These are phyloP conservation scores for Rhinatrema bivittatum DNA, from an alignment of 2,797 vertebrate species.

Conservation along the genomic window DNA sequence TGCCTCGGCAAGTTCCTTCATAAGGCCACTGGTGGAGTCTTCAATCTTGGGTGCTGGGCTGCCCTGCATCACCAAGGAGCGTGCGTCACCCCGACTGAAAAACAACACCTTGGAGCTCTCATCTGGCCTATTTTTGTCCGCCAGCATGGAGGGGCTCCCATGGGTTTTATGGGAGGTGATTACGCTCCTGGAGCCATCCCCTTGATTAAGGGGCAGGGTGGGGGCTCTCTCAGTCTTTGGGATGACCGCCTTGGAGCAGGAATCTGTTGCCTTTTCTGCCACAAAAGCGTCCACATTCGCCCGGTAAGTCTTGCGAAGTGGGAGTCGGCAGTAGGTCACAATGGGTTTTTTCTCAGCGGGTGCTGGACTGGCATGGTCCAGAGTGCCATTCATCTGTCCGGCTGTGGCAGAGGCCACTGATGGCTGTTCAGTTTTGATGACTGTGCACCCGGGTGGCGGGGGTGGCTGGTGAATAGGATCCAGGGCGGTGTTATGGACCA, in stretches of 20 bases:
- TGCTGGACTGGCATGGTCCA: conserved; percentile 51
- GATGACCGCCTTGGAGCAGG: conserved; percentile 37
- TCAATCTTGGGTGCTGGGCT: conserved; percentile 18
- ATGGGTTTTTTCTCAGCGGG: conserved; percentile 36
- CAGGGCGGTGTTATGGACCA: conserved; percentile 89
- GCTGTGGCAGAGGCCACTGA: conserved; percentile 13
- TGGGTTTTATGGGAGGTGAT: conserved; percentile 24
- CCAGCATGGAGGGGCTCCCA: neutral
- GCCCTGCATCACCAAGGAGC: conserved; percentile 8
- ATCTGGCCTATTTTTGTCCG: conserved; percentile 7
- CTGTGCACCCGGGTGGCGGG: conserved; percentile 19
- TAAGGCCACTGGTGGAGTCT: conserved; percentile 45
- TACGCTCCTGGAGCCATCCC: conserved; percentile 38
- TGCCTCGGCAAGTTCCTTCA: conserved; percentile 64
- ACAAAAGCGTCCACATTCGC: conserved; percentile 73
- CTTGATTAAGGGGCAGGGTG: conserved; percentile 17
- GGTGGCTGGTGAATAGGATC: conserved; percentile 76
- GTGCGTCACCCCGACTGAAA: conserved; percentile 14
- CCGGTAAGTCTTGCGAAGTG: conserved; percentile 81
- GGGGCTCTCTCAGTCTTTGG: neutral
- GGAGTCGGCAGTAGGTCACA: conserved; percentile 74
- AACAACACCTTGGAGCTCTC: conserved; percentile 7
- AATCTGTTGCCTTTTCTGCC: conserved; percentile 25
- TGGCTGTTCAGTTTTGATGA: conserved; percentile 53
- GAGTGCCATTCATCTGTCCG: conserved; percentile 75